Percentiles rank a stretch among this genome's conserved stretches.
Evolutionary conservation across 2,797 vertebrate species (phyloP).

Genomic region (Urosaurus nigricauda): DNA sequence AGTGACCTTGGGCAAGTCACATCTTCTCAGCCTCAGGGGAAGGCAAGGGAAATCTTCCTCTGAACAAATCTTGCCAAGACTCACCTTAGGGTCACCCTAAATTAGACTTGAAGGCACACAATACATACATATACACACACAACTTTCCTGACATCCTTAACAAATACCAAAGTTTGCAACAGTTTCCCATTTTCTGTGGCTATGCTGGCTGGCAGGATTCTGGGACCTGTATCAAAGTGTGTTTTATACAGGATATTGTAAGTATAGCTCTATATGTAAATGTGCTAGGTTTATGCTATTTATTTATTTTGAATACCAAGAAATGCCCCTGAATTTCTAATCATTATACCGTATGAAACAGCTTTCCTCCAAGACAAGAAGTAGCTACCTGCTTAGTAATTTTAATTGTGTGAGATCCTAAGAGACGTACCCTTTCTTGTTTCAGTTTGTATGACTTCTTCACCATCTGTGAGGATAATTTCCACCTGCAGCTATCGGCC

Average conservation of each 20-base stretch:
- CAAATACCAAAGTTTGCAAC: too few species aligned
- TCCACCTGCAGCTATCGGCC: background rate
- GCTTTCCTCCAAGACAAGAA: background rate
- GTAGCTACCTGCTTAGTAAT: background rate
- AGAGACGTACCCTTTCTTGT: background rate
- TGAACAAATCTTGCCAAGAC: too few species aligned
- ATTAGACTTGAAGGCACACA: too few species aligned
- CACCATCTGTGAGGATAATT: background rate
- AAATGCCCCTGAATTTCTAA: background rate
- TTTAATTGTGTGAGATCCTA: background rate
- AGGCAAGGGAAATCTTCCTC: too few species aligned
- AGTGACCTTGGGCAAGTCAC: too few species aligned
- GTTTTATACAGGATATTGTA: background rate
- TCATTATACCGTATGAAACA: background rate
- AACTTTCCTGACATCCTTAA: too few species aligned
- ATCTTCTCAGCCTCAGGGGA: too few species aligned
- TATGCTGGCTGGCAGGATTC: too few species aligned
- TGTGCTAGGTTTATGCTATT: background rate
- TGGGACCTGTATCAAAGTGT: too few species aligned
- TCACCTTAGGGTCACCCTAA: too few species aligned
- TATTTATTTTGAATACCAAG: background rate
- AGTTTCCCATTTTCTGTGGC: too few species aligned
- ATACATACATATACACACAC: too few species aligned
- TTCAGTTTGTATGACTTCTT: constrained; percentile 9
- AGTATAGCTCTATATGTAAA: background rate